phyloP scores from a whole-genome alignment of 2,888 invertebrate species.

The Trissoscelio sp. region DNA sequence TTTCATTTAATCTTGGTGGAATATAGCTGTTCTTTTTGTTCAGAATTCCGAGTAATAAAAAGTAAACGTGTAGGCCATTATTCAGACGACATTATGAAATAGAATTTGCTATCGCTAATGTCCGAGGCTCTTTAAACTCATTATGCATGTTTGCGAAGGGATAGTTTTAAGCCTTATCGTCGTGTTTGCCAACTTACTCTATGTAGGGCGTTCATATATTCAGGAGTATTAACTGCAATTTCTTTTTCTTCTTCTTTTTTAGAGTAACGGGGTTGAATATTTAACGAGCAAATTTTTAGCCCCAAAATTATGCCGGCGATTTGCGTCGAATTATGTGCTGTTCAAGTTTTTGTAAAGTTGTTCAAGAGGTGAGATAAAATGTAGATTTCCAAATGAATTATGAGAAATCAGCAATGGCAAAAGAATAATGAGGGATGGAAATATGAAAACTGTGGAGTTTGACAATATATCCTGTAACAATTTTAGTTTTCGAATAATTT shows the following conservation, averaged over 20 bases:
- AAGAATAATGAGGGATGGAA: too few relatives aligned
- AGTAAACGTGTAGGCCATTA: neutral
- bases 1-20: neutral
- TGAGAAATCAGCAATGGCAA: too few relatives aligned
- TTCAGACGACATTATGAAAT: neutral
- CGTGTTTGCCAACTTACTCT: slow-evolving; percentile 25
- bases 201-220: slow-evolving; percentile 26
- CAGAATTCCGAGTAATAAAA: neutral
- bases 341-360: too few relatives aligned
- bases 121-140: slow-evolving; percentile 11
- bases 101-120: slow-evolving; percentile 1
- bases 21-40: too few relatives aligned
- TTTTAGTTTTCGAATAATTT: too few relatives aligned
- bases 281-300: slow-evolving; percentile 5
- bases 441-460: too few relatives aligned
- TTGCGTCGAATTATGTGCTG: slow-evolving; percentile 6
- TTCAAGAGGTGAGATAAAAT: too few relatives aligned
- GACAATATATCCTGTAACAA: too few relatives aligned
- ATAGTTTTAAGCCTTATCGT: slow-evolving; percentile 44
- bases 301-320: slow-evolving; percentile 8
- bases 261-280: slow-evolving; percentile 1
- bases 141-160: slow-evolving; percentile 25
- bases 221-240: slow-evolving; percentile 23
- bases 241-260: slow-evolving; percentile 3
- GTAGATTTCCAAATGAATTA: too few relatives aligned